Evolutionary conservation across 2,797 vertebrate genomes (phyloP), one percentile per base, ranked within the genome.

Genomic region (Cuculus canorus): DNA sequence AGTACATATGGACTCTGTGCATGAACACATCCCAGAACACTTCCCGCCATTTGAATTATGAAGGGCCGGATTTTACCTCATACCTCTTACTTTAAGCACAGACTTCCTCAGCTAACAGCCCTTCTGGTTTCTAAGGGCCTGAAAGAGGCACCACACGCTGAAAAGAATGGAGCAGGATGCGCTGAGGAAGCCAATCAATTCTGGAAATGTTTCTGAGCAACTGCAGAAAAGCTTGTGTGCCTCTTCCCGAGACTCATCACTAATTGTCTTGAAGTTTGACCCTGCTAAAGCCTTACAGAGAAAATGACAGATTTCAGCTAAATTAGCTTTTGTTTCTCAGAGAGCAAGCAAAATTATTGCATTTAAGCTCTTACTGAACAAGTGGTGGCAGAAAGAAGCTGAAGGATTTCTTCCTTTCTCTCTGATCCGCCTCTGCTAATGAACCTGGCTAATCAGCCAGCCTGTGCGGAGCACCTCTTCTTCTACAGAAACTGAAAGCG

Each of bases 241-340:
- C 71, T 65, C 52, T 96, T 95, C 70, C 84, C 2, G 6, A 91
- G 70, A 69, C 66, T 96, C 77, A 54, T 86, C 85, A 32, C 50
- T 94, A 95, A 95, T 92, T 96, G 84, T 92, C 84, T 89, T 75
- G 45, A 90, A 89, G 93, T 76, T 75, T 94, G 92, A 97, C 96
- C 96, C 65, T 81, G 81, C 50, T 88, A 93, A 95, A 96, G 81
- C 83, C 89, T 94, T 90, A 53, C 56, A 86, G 94, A 93, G 82
- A 95, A 91, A 92, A 96, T 95, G 95, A 95, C 94, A 97, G 81
- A 88, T 96, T 96, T 96, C 95, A 93, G 50, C 73, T 94, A 94
- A 96, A 97, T 97, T 96, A 94, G 89, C 88, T 91, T 93, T 92
- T 71, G 52, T 95, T 89, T 88, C 75, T 76, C 30, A 27, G 57